These are phyloP conservation scores for Propsilocerus akamusi DNA, from an alignment of 1,140 invertebrate genomes.

Conservation along the genomic window DNA sequence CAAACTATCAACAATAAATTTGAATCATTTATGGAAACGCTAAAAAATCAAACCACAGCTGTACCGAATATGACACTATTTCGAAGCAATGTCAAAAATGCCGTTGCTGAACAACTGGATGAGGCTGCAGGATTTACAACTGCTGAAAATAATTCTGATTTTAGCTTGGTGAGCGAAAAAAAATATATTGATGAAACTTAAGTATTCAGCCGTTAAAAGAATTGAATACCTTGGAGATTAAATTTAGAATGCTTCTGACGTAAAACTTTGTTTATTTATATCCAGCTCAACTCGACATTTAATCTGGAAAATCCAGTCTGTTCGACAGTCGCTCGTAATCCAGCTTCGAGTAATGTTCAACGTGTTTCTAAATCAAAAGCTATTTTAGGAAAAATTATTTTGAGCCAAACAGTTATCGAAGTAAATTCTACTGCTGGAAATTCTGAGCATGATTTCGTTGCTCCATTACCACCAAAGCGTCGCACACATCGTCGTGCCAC, in stretches of 20 bases:
- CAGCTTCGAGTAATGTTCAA: neutral
- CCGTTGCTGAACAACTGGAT: neutral
- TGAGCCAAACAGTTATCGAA: neutral
- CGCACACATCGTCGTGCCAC: too few species aligned
- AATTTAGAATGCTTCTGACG: neutral
- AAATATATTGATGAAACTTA: neutral
- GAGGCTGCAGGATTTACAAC: too few species aligned
- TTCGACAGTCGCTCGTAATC: neutral
- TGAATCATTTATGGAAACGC: neutral
- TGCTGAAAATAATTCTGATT: too few species aligned
- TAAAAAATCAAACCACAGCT: neutral
- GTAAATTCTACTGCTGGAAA: neutral
- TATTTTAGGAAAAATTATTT: neutral
- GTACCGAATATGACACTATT: neutral
- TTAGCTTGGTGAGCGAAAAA: too few species aligned
- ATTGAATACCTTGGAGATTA: neutral
- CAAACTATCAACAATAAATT: neutral
- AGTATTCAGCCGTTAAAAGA: neutral
- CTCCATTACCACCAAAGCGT: too few species aligned
- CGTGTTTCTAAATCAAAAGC: neutral
- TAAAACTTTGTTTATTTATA: neutral
- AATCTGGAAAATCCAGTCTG: neutral
- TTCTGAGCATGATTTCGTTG: neutral
- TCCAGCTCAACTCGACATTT: neutral
- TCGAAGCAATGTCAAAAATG: neutral